These are phyloP conservation scores for Nerophis ophidion DNA, from an alignment of 2,113 vertebrate species.

Conservation along the genomic window DNA sequence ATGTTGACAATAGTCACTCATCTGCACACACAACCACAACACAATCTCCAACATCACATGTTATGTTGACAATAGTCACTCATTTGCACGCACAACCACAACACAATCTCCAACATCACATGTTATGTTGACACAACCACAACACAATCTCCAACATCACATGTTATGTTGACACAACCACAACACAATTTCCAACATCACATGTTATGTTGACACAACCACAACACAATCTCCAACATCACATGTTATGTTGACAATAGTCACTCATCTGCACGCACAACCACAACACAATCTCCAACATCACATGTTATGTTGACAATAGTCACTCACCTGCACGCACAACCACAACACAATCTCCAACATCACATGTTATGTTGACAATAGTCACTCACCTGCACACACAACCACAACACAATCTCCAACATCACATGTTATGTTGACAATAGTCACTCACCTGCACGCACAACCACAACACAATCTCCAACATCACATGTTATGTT, in stretches of 20 bases:
- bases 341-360: not conserved
- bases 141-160: not conserved
- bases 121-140: not conserved
- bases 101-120: not conserved
- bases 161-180: not conserved
- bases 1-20: not conserved
- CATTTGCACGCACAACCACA: not conserved
- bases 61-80: not conserved
- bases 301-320: not conserved
- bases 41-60: not conserved
- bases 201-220: not conserved
- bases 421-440: not conserved
- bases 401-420: not conserved
- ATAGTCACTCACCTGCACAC: not conserved
- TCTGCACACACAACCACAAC: not conserved
- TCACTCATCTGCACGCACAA: not conserved
- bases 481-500: not conserved
- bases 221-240: not conserved
- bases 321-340: not conserved
- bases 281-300: not conserved
- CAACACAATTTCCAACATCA: not conserved
- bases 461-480: not conserved
- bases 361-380: not conserved
- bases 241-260: not conserved
- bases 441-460: not conserved